Base-by-base conservation (phyloP, 2,888 invertebrate species). In the Hedychridium roseum region DNA sequence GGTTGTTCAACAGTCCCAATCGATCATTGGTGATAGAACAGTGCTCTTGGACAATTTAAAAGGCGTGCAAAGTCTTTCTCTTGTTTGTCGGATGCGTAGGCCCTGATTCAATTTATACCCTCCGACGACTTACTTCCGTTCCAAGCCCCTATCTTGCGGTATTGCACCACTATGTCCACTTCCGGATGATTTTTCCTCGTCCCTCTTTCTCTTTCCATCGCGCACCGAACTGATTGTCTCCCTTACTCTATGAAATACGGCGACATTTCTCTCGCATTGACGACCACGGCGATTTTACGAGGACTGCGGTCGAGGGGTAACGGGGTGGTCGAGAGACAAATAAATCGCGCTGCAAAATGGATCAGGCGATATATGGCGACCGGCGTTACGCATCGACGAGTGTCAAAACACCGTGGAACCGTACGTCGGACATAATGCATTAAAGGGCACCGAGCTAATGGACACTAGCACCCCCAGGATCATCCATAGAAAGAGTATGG, bases 41-140 rank as follows among this genome's bases (percentile, higher is more conserved):
- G 41, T 41, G 50, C 44, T 36, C 43, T 42, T 65, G 57, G 54
- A 51, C 67, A 68, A 74, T 75, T 75, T 75, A 74, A 75, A 75
- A 73, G 74, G 74, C 71, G 74, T 71, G 75, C 70, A 65, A 68
- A 62, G 60, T 67, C 59, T 48, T n/a, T n/a, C 55, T 70, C 71
- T 73, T 70, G 69, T 70, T 68, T 67, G 68, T 68, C 69, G 70
- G 71, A 71, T 68, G 65, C 60, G 64, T 57, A 52, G 56, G n/a
- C 64, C 62, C 66, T 60, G 67, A 74, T 74, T 74, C 73, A 68
- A 74, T 74, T 74, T 74, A 73, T 74, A 72, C 68, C 65, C 66
- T 60, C 64, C 54, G 51, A 40, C 43, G 30, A 41, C 35, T 38
- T 43, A 66, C 60, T 70, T 73, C 73, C 73, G 66, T 64, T 53